Evolutionary conservation across 2,888 invertebrate genomes (phyloP).

Genomic region (Drosophila kanekoi): DNA sequence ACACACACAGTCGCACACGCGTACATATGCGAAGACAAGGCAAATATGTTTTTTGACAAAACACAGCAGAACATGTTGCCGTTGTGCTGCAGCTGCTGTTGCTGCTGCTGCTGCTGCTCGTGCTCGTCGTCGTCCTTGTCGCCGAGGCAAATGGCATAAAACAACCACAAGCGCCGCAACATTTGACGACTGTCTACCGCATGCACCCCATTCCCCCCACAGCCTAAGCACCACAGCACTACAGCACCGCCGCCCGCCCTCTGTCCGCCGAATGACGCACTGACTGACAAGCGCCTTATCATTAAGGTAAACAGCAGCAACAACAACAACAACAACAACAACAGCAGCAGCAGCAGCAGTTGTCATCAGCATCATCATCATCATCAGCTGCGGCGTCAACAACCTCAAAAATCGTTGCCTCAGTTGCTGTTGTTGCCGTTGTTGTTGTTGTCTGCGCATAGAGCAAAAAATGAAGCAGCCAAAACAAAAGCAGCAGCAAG

Average conservation of each 20-base stretch:
- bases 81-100: slow-evolving; percentile 14
- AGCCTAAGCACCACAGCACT: too few relatives aligned
- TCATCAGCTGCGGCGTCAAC: slow-evolving; percentile 67
- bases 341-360: slow-evolving; percentile 48
- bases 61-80: slow-evolving; percentile 76
- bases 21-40: slow-evolving; percentile 58
- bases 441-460: slow-evolving; percentile 29
- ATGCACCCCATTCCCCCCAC: slow-evolving; percentile 7
- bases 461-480: slow-evolving; percentile 58
- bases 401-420: slow-evolving; percentile 68
- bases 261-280: slow-evolving; percentile 38
- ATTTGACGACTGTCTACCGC: slow-evolving; percentile 71
- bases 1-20: slow-evolving; percentile 7
- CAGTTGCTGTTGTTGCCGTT: slow-evolving; percentile 24
- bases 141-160: slow-evolving; percentile 70
- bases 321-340: slow-evolving; percentile 35
- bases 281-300: slow-evolving; percentile 82
- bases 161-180: slow-evolving; percentile 77
- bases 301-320: slow-evolving; percentile 76
- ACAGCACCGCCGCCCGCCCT: background rate
- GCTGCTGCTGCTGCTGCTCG: slow-evolving; percentile 12
- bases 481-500: slow-evolving; percentile 46
- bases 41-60: slow-evolving; percentile 79
- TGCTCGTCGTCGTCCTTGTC: slow-evolving; percentile 13
- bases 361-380: slow-evolving; percentile 64